These are phyloP conservation scores for Aurelia sp. DNA, from an alignment of 30 jellyfish, hydroid and myxozoan species.

Conservation along the genomic window DNA sequence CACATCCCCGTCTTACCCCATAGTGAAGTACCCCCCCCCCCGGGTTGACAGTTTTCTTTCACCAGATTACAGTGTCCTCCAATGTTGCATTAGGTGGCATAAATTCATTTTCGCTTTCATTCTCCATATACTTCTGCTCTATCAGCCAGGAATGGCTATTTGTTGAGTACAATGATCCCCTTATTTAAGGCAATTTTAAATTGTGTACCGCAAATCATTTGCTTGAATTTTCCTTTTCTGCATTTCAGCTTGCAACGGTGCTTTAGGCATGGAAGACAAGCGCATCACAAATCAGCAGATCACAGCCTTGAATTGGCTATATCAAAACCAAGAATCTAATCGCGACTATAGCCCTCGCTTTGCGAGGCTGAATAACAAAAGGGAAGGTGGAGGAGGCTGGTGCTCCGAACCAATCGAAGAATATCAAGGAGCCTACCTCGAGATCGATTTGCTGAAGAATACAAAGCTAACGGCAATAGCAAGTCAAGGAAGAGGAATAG, in stretches of 20 bases:
- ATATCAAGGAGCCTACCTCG: constrained; percentile 70
- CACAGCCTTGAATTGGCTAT: constrained; percentile 91
- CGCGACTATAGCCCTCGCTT: constrained; percentile 54
- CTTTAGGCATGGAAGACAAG: constrained; percentile 95
- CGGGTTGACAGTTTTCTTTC: no score
- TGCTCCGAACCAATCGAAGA: constrained; percentile 74
- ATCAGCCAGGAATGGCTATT: no score
- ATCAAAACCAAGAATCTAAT: constrained; percentile 22
- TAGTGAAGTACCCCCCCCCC: no score
- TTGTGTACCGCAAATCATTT: no score
- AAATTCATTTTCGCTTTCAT: no score
- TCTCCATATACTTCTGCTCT: no score
- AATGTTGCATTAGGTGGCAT: no score
- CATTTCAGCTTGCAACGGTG: constrained; percentile 52
- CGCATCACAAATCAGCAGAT: constrained; percentile 79
- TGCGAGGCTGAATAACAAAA: constrained; percentile 72
- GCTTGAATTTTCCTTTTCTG: no score
- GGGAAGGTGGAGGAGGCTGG: constrained; percentile 92
- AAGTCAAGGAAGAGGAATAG: constrained; percentile 83
- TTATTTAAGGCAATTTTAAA: no score
- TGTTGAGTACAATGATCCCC: no score
- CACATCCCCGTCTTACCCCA: no score
- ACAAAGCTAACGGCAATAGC: constrained; percentile 80
- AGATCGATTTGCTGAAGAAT: constrained; percentile 77
- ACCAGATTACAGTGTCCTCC: no score